A percentile compares a stretch with the other conserved stretches of the same genome.
These are phyloP conservation scores for Periparus ater DNA, from an alignment of 2,797 vertebrate species.

Conservation along the genomic window DNA sequence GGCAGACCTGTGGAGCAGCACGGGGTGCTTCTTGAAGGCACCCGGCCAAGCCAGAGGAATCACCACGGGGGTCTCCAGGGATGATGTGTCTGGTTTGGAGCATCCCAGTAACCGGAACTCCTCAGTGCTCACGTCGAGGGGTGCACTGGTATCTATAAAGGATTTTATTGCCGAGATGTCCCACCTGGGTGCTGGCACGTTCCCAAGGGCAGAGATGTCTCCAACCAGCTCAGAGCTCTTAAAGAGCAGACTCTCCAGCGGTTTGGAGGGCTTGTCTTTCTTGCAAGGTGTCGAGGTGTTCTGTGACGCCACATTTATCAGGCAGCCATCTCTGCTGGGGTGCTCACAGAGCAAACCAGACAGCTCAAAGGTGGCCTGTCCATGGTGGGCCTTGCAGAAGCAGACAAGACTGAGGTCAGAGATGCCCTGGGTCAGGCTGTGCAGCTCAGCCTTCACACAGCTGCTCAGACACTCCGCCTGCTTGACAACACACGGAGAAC, in stretches of 20 bases:
- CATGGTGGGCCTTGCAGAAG: slow-evolving; percentile 16
- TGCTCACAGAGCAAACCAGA: slow-evolving; percentile 15
- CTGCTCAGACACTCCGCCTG: not conserved
- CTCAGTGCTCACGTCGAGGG: slow-evolving; percentile 63
- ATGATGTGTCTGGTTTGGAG: not conserved
- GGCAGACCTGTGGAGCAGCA: not conserved
- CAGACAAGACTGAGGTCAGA: not conserved
- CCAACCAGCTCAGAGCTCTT: slow-evolving; percentile 41
- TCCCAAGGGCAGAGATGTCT: slow-evolving; percentile 46
- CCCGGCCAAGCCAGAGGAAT: slow-evolving; percentile 3
- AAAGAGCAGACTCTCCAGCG: not conserved
- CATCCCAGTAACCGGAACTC: slow-evolving; percentile 53
- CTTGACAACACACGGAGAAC: not conserved
- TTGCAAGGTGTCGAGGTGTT: slow-evolving; percentile 80
- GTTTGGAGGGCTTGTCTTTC: slow-evolving; percentile 24
- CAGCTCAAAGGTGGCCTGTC: slow-evolving; percentile 2
- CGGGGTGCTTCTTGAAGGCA: not conserved
- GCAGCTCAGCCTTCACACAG: not conserved
- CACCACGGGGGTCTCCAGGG: not conserved
- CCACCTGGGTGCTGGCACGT: slow-evolving; percentile 71
- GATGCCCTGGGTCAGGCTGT: not conserved
- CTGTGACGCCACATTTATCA: not conserved
- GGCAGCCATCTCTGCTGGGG: not conserved
- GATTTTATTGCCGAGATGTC: slow-evolving; percentile 82
- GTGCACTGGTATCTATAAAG: slow-evolving; percentile 64